A percentile compares a stretch with the other conserved stretches of the same genome.
Conservation (phyloP, 37 sponge, comb jelly and placozoan species). For the Hormiphora californensis region DNA sequence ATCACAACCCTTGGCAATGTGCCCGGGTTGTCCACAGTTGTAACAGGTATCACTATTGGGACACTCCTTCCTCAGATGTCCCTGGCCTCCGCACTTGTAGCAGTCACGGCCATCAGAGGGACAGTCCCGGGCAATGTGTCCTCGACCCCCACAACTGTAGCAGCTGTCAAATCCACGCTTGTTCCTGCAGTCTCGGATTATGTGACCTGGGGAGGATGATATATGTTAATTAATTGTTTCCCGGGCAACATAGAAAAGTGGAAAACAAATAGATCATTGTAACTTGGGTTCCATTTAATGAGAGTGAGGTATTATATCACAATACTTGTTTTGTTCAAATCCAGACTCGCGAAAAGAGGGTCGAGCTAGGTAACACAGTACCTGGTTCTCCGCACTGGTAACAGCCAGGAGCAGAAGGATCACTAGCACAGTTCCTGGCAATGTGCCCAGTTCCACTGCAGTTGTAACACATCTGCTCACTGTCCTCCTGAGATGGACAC, state of each 20-base stretch:
- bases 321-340: too few species aligned
- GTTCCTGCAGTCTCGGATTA: neutral
- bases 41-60: neutral
- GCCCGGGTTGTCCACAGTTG: conserved; percentile 6
- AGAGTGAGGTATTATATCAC: too few species aligned
- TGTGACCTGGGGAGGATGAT: too few species aligned
- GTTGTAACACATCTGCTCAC: conserved; percentile 15
- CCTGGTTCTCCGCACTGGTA: too few species aligned
- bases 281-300: too few species aligned
- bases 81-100: neutral
- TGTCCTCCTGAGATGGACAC: neutral
- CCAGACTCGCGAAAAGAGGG: too few species aligned
- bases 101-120: neutral
- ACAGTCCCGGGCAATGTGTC: conserved; percentile 25
- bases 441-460: conserved; percentile 39
- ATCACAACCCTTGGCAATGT: neutral
- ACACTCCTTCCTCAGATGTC: conserved; percentile 5
- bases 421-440: conserved; percentile 32
- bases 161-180: neutral
- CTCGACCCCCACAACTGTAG: conserved; percentile 9
- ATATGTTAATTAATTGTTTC: too few species aligned
- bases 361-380: too few species aligned
- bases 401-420: too few species aligned
- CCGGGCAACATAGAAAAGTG: too few species aligned
- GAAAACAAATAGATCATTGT: too few species aligned